Conservation (phyloP, 2,113 vertebrate genomes). For the Perccottus glenii region DNA sequence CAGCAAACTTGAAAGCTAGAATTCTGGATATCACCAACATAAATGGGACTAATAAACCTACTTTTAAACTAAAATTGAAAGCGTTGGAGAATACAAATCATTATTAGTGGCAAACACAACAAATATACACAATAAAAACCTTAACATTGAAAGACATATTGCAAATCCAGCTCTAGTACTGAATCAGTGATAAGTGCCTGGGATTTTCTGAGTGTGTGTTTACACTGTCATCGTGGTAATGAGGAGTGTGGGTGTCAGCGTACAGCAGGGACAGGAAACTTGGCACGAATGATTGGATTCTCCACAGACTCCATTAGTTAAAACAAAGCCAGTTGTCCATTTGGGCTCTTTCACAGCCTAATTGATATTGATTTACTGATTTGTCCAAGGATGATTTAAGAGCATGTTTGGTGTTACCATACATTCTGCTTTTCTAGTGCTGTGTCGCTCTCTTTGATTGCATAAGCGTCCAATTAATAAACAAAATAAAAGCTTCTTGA, state of each 20-base stretch:
- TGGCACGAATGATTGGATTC: slow-evolving; percentile 54
- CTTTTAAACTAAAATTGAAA: background rate
- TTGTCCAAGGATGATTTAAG: slow-evolving; percentile 69
- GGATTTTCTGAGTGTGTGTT: slow-evolving; percentile 21
- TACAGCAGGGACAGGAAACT: background rate
- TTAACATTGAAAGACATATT: background rate
- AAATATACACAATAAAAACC: background rate
- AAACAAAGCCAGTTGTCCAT: slow-evolving; percentile 79
- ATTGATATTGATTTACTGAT: slow-evolving; percentile 81
- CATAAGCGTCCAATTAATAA: background rate
- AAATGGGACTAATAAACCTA: too few relatives aligned
- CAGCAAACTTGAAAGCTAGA: background rate
- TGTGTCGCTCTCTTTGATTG: slow-evolving; percentile 20
- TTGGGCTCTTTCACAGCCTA: slow-evolving; percentile 71
- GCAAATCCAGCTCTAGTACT: background rate
- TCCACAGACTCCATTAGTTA: slow-evolving; percentile 80
- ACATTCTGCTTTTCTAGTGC: slow-evolving; percentile 50
- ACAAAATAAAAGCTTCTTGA: slow-evolving; percentile 1
- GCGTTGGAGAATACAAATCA: background rate
- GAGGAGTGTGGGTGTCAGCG: slow-evolving; percentile 24
- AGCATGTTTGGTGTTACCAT: slow-evolving; percentile 67
- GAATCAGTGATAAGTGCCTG: slow-evolving; percentile 4
- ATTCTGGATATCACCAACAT: background rate
- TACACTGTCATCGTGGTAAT: slow-evolving; percentile 40
- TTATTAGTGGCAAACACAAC: background rate